Percentiles rank a stretch among this genome's conserved stretches.
phyloP scores from a whole-genome alignment of 2,113 vertebrate species.

The Otolemur garnettii region DNA sequence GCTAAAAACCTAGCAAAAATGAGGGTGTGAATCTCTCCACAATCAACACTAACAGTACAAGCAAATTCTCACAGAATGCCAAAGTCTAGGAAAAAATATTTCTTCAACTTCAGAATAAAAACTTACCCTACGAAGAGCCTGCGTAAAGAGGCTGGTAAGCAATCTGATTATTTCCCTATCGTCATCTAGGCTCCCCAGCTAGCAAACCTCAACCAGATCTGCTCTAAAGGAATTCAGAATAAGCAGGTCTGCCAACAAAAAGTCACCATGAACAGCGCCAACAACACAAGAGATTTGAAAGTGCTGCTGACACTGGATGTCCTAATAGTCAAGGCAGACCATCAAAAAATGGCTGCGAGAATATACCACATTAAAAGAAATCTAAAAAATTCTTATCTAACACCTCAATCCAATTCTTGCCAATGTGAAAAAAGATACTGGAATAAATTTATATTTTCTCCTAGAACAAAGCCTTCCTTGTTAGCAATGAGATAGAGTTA shows the following conservation, averaged over 20 bases:
- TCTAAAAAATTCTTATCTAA: not conserved
- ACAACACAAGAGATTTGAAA: not conserved
- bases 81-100: not conserved
- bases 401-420: not conserved
- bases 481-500: not conserved
- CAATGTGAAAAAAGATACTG: not conserved
- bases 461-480: slow-evolving; percentile 16
- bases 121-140: not conserved
- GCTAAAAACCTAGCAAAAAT: not conserved
- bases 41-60: not conserved
- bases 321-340: not conserved
- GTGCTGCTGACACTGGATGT: not conserved
- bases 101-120: not conserved
- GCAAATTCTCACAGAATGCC: not conserved
- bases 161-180: not conserved
- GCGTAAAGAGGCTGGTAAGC: not conserved
- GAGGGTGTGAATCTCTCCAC: not conserved
- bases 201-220: not conserved
- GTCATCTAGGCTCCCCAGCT: not conserved
- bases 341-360: not conserved
- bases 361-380: not conserved
- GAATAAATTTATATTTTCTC: slow-evolving; percentile 20
- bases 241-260: not conserved
- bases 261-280: not conserved
- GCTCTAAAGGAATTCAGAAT: not conserved